Evolutionary conservation across 2,797 vertebrate genomes (phyloP), one percentile per base, ranked within the genome.

Genomic region (Anabas testudineus): DNA sequence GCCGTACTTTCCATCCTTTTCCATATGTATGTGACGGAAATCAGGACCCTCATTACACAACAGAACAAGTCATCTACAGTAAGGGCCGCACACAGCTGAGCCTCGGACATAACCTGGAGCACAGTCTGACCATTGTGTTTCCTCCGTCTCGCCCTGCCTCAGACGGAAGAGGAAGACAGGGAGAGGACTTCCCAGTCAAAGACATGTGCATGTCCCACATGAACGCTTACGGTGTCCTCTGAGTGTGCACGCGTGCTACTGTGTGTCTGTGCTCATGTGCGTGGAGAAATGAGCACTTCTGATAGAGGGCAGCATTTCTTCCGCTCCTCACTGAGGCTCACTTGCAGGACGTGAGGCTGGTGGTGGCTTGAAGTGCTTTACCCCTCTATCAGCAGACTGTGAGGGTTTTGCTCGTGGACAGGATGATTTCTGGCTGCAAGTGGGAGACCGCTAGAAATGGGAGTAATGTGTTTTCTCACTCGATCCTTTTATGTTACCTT

Each of bases 291-390:
- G 36, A 81, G 56, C 78, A 74, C 78, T 5, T 71, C 89, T 88
- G 90, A 76, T 81, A 93, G 92, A 90, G 91, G 93, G 93, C 90
- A 91, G 92, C 84, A 89, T 93, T 91, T 92, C 88, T 34, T 58
- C 61, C 71, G 53, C 77, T 24, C 13, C 22, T 48, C 42, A 15
- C 54, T 15, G 55, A 53, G 58, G n/a, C 46, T 62, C 7, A 0
- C 24, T 15, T 7, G 28, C 53, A 52, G 54, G 45, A 55, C 47
- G 53, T 42, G 45, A 61, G 48, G 42, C 59, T 45, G 52, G 30
- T 30, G 18, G 24, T 52, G 52, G 26, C 43, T 47, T 43, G 19
- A 24, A 59, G 28, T 46, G n/a, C n/a, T 56, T 43, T 7, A 22
- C 47, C 46, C 43, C 55, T 56, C 71, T 45, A 51, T 37, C 59